Evolutionary conservation across 2,797 vertebrate genomes (phyloP).

Genomic region (Euthynnus affinis): DNA sequence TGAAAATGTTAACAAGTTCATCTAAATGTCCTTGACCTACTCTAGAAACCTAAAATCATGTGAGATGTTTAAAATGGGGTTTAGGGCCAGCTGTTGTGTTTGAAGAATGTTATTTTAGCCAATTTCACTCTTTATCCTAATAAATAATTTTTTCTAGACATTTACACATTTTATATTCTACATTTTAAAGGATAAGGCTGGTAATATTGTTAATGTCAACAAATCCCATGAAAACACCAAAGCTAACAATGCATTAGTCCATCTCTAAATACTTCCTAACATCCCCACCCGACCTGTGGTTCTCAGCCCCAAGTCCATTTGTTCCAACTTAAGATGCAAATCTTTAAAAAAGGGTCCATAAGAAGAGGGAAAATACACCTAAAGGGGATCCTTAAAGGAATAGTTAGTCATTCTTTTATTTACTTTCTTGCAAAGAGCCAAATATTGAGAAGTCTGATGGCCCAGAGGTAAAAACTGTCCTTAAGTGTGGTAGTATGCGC

Average conservation of each 20-base stretch:
- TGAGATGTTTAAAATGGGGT: constrained; percentile 4
- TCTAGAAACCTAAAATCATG: constrained; percentile 21
- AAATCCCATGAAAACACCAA: neutral
- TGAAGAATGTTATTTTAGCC: neutral
- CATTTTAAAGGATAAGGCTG: neutral
- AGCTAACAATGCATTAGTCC: neutral
- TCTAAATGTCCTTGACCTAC: constrained; percentile 36
- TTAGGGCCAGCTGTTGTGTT: neutral
- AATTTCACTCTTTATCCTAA: neutral
- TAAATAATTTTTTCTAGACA: neutral
- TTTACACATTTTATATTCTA: neutral
- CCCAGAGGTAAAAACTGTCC: too few species aligned
- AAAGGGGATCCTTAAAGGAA: too few species aligned
- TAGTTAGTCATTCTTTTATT: too few species aligned
- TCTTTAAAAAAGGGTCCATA: neutral
- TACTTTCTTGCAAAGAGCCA: too few species aligned
- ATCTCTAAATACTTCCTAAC: neutral
- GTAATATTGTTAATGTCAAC: neutral
- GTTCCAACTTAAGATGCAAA: neutral
- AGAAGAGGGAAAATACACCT: neutral
- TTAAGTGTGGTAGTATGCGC: too few species aligned
- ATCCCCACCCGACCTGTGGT: neutral
- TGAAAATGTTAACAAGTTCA: constrained; percentile 14
- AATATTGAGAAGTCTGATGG: too few species aligned
- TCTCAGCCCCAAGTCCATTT: neutral